These are phyloP conservation scores for Hystrix cristata DNA, from an alignment of 2,113 vertebrate species.

Conservation along the genomic window DNA sequence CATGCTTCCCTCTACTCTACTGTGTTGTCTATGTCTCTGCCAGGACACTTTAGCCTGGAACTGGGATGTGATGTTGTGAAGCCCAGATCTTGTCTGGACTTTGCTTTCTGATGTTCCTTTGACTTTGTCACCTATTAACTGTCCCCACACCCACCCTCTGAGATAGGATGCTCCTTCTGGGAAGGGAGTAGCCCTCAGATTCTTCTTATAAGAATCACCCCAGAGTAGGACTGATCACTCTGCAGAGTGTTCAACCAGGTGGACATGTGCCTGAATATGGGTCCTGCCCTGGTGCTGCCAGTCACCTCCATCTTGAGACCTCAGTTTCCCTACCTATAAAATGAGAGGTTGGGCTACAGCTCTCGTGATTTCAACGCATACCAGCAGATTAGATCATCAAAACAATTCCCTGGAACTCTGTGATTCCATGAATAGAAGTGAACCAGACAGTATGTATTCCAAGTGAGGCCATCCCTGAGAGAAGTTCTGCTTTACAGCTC, in stretches of 20 bases:
- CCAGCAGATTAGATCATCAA: not conserved
- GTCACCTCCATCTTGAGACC: not conserved
- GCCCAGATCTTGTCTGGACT: not conserved
- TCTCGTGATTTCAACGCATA: not conserved
- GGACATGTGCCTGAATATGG: not conserved
- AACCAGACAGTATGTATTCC: not conserved
- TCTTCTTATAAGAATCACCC: not conserved
- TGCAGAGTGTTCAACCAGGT: not conserved
- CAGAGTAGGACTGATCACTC: not conserved
- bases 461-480: not conserved
- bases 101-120: not conserved
- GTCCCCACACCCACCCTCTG: not conserved
- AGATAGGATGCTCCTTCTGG: not conserved
- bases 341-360: not conserved
- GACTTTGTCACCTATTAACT: not conserved
- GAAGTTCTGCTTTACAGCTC: not conserved
- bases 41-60: not conserved
- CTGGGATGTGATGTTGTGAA: not conserved
- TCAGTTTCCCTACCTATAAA: not conserved
- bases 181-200: not conserved
- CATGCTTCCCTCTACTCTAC: not conserved
- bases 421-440: not conserved
- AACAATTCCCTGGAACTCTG: not conserved
- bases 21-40: not conserved
- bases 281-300: not conserved